Evolutionary conservation across 2,888 invertebrate species (phyloP).

Genomic region (Pelosia muscerda): DNA sequence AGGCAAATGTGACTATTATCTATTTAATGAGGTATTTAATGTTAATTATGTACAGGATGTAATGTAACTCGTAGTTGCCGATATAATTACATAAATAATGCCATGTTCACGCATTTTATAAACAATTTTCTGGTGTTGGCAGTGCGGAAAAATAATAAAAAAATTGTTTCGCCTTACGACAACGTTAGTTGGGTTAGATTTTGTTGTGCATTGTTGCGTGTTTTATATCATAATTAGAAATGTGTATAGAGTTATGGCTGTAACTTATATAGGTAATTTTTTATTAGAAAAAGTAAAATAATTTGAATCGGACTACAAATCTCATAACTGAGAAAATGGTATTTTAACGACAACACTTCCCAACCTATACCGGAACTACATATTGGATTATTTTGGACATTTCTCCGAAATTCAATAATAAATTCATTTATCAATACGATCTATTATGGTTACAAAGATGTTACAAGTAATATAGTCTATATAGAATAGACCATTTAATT

Average conservation of each 20-base stretch:
- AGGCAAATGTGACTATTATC: conserved; percentile 68
- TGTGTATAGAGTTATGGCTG: not conserved
- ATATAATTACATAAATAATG: conserved; percentile 79
- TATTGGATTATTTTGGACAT: too few species aligned
- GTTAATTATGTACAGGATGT: conserved; percentile 82
- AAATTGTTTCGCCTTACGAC: conserved; percentile 33
- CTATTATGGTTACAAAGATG: too few species aligned
- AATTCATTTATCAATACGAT: too few species aligned
- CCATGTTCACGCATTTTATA: conserved; percentile 62
- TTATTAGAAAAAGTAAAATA: not conserved
- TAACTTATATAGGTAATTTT: not conserved
- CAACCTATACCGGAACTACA: too few species aligned
- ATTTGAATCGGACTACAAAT: not conserved
- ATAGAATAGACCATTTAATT: too few species aligned
- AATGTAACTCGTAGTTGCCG: conserved; percentile 63
- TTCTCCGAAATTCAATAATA: too few species aligned
- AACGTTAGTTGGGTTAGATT: conserved; percentile 19
- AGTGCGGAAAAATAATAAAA: conserved; percentile 70
- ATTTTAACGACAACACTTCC: too few species aligned
- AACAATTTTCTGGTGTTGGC: conserved; percentile 79
- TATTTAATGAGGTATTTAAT: conserved; percentile 82
- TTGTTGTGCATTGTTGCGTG: conserved; percentile 21
- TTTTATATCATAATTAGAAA: conserved; percentile 17
- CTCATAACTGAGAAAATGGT: not conserved
- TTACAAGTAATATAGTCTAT: too few species aligned